A percentile compares a stretch with the other conserved stretches of the same genome.
These are phyloP conservation scores for Drosophila neotestacea DNA, from an alignment of 2,888 invertebrate genomes.

Conservation along the genomic window DNA sequence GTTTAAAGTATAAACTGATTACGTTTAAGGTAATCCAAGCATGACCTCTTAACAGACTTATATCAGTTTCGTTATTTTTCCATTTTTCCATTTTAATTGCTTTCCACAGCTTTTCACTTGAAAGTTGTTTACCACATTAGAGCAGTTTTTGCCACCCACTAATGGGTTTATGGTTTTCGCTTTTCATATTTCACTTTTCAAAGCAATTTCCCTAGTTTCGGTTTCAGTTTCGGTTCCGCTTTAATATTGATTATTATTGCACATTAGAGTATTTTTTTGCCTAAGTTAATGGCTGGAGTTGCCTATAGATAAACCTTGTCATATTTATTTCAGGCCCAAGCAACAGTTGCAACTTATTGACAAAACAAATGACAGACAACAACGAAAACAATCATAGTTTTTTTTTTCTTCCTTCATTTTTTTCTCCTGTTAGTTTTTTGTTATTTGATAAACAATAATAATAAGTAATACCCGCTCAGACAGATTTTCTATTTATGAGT, in stretches of 20 bases:
- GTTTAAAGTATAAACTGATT: conserved; percentile 30
- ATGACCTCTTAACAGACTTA: conserved; percentile 2
- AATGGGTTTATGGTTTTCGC: conserved; percentile 50
- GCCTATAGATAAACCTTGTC: conserved; percentile 49
- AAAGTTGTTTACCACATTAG: conserved; percentile 11
- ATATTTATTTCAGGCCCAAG: conserved; percentile 59
- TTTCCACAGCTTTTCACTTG: conserved; percentile 1
- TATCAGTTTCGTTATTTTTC: not conserved
- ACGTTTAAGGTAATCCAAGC: conserved; percentile 23
- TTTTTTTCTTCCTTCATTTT: not conserved
- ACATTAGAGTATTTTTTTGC: conserved; percentile 32
- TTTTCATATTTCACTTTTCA: conserved; percentile 55
- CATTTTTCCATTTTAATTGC: not conserved
- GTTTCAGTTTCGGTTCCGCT: conserved; percentile 20
- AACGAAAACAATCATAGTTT: conserved; percentile 21
- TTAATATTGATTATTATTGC: conserved; percentile 57
- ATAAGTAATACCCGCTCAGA: conserved; percentile 37
- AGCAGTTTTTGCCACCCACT: conserved; percentile 7
- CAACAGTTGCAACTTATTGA: conserved; percentile 82
- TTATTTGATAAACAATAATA: conserved; percentile 15
- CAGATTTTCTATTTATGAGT: conserved; percentile 29
- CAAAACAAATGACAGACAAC: conserved; percentile 72
- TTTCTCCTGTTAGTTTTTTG: too few species aligned
- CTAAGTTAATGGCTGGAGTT: conserved; percentile 35
- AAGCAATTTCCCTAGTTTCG: conserved; percentile 16